phyloP scores from a whole-genome alignment of 2,113 vertebrate species.

The Passer montanus region DNA sequence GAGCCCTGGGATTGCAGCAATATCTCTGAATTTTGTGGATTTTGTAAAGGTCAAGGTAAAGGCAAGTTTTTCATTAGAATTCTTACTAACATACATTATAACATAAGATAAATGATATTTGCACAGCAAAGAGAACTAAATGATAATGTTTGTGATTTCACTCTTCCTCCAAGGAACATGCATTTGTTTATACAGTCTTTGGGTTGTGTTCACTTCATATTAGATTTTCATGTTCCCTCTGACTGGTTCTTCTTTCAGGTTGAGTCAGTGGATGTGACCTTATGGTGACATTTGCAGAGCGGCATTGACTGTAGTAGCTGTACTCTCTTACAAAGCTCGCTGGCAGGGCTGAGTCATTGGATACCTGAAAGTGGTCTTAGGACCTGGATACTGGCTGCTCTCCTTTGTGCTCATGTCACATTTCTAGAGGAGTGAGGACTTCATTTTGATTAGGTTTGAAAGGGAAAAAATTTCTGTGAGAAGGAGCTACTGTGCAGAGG shows the following conservation, averaged over 20 bases:
- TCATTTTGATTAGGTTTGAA: not conserved
- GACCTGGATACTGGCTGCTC: not conserved
- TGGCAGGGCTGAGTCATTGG: not conserved
- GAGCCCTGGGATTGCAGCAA: not conserved
- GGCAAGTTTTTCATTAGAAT: conserved; percentile 17
- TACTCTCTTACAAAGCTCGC: not conserved
- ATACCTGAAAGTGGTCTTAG: not conserved
- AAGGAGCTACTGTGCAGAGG: not conserved
- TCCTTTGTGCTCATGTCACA: not conserved
- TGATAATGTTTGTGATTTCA: conserved; percentile 24
- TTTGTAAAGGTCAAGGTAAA: conserved; percentile 59
- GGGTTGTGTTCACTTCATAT: not conserved
- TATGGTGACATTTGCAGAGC: conserved; percentile 67
- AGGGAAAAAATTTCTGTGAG: not conserved
- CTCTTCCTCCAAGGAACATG: not conserved
- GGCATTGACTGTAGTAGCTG: not conserved
- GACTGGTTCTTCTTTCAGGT: conserved; percentile 36
- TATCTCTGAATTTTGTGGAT: conserved; percentile 7
- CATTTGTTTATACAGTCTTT: conserved; percentile 15
- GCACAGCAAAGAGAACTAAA: conserved; percentile 27
- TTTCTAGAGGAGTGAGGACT: not conserved
- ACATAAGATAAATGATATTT: conserved; percentile 52
- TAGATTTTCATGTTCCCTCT: conserved; percentile 32
- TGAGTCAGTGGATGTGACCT: conserved; percentile 53
- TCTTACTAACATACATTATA: conserved; percentile 19